These are phyloP conservation scores for Sebastes oblongus DNA, from an alignment of 2,797 vertebrate species.

Conservation along the genomic window DNA sequence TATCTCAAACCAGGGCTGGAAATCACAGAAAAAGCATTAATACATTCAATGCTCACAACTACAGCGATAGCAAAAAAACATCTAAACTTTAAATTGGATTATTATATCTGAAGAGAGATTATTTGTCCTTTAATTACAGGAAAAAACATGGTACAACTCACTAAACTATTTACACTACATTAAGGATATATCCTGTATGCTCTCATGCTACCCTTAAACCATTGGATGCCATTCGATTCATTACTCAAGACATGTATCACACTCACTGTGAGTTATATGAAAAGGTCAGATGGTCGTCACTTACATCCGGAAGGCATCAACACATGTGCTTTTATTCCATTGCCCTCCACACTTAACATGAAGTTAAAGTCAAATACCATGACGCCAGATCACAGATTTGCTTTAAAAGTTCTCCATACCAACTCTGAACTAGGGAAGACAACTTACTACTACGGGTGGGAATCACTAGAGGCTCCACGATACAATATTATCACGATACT, in stretches of 20 bases:
- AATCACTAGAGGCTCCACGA: no score
- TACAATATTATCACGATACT: no score
- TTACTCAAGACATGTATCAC: background rate
- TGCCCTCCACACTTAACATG: background rate
- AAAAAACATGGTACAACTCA: background rate
- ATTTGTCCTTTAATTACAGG: background rate
- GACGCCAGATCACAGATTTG: background rate
- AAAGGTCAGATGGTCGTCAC: background rate
- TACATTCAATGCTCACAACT: background rate
- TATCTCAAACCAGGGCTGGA: background rate
- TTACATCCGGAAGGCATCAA: background rate
- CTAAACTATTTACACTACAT: background rate
- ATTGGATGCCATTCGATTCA: background rate
- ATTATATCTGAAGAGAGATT: background rate
- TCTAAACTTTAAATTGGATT: background rate
- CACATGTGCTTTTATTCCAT: background rate
- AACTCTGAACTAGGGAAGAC: background rate
- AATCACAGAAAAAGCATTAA: background rate
- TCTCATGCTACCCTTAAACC: background rate
- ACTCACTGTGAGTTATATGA: background rate
- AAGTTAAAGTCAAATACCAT: background rate
- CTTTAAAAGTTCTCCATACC: background rate
- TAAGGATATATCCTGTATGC: background rate
- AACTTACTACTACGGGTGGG: background rate
- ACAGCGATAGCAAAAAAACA: background rate